Evolutionary conservation across 2,888 invertebrate species (phyloP), one percentile per base, ranked within the genome.

Genomic region (Drosophila greeni): DNA sequence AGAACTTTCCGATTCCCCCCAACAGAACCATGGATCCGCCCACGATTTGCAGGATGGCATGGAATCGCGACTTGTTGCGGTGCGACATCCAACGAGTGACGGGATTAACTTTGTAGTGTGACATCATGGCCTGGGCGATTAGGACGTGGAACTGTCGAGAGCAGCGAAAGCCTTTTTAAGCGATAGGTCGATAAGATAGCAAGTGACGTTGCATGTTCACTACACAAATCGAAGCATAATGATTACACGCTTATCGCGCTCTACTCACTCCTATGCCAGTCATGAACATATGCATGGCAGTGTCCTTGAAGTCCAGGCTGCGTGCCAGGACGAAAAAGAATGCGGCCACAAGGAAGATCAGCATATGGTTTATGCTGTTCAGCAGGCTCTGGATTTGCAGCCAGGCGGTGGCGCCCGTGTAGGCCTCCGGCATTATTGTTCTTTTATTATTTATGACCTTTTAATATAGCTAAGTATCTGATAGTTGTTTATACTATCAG

Each of bases 61-160:
- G 88, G 23, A 85, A 78, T 24, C 86, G 82, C 0, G 87, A 85
- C 58, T 86, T 87, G 65, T 84, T 87, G 66, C 84, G 86, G 59
- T 87, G 82, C 1, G 88, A 85, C 12, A 87, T 71, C 66, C 82
- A 75, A 24, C 74, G 84, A 9, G 88, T 87, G 39, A 88, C 37
- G 3, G 82, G 82, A 66, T 88, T 88, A 8, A 85, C 66, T n/a
- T 85, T 85, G 56, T 87, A 87, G 68, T 88, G 87, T 16, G 87
- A 86, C 87, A 88, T 87, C 45, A 88, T 70, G 14, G 87, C 88
- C 67, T 88, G 83, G 5, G 88, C 88, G 31, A 84, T 81, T 9
- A 88, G 73, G 29, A 88, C 81, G 65, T 88, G 87, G 45, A 86
- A 87, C 88, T 88, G 55, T 23, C 29, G 68, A 36, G 2, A 33